Percentiles rank a stretch among this genome's conserved stretches.
Conservation (phyloP, 1,140 invertebrate genomes). For the Laupala kohalensis region DNA sequence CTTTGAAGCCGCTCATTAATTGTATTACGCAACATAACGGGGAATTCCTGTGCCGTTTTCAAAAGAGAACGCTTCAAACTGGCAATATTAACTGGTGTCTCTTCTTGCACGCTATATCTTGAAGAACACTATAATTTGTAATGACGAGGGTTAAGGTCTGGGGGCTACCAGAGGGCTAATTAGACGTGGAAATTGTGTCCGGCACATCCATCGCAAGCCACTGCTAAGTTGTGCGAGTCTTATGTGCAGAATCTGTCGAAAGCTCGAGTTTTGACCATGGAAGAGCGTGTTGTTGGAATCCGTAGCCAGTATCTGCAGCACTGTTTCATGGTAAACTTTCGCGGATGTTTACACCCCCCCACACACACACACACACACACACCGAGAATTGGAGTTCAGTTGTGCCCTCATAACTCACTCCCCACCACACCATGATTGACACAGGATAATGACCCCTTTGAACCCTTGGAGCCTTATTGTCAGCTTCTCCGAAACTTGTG, state of each 20-base stretch:
- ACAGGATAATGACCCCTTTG: conserved; percentile 9
- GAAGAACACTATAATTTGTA: no score
- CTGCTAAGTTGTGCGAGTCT: no score
- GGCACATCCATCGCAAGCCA: no score
- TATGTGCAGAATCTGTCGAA: conserved; percentile 14
- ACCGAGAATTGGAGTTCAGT: no score
- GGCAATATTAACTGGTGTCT: conserved; percentile 6
- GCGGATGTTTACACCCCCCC: conserved; percentile 12
- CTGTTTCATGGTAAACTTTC: conserved; percentile 8
- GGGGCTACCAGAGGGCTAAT: no score
- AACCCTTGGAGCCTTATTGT: not conserved
- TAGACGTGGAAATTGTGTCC: no score
- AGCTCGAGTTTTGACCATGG: conserved; percentile 9
- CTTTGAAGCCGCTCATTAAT: conserved; percentile 3
- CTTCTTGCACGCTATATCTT: conserved; percentile 3
- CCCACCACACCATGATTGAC: conserved; percentile 12
- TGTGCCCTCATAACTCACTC: conserved; percentile 7
- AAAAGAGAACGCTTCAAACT: conserved; percentile 4
- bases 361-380: no score
- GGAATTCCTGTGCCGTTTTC: conserved; percentile 2
- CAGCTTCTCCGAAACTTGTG: not conserved
- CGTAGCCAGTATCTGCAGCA: conserved; percentile 9
- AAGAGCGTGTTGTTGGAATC: conserved; percentile 9
- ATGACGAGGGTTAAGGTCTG: no score
- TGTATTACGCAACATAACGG: conserved; percentile 1